A percentile compares a stretch with the other conserved stretches of the same genome.
Evolutionary conservation across 64 coral and sea anemone species (phyloP).

Genomic region (Stylophora pistillata): DNA sequence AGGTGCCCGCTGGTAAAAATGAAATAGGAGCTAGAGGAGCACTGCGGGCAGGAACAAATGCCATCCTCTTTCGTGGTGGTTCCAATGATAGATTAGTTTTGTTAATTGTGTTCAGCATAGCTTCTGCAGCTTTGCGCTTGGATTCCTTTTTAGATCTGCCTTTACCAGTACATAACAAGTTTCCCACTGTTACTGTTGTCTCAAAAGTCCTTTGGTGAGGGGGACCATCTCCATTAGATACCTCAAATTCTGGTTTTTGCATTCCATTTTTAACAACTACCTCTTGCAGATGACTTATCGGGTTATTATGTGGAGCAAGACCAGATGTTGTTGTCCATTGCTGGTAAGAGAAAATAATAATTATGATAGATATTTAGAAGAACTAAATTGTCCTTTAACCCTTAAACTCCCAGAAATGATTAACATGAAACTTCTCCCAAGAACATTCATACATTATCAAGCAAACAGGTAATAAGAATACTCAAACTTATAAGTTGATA

Average conservation of each 20-base stretch:
- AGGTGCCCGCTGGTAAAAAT: constrained; percentile 43
- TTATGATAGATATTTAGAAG: background rate
- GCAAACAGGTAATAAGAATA: too few species aligned
- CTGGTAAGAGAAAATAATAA: background rate
- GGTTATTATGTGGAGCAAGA: constrained; percentile 62
- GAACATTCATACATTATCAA: too few species aligned
- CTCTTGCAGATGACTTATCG: constrained; percentile 77
- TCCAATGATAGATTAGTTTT: constrained; percentile 68
- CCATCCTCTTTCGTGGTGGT: constrained; percentile 66
- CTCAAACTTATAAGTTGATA: too few species aligned
- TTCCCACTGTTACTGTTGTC: constrained; percentile 73
- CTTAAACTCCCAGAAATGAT: too few species aligned
- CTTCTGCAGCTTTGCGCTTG: constrained; percentile 72
- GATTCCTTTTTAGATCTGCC: constrained; percentile 76
- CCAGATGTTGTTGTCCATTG: constrained; percentile 64
- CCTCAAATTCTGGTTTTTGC: constrained; percentile 66
- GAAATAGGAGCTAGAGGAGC: constrained; percentile 31
- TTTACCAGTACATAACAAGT: constrained; percentile 47
- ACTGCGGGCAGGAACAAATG: constrained; percentile 29
- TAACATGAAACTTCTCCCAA: too few species aligned
- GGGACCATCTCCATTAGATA: constrained; percentile 43
- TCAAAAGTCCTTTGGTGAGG: constrained; percentile 71
- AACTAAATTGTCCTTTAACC: too few species aligned
- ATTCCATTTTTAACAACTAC: constrained; percentile 60
- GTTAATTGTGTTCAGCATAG: constrained; percentile 68